A percentile compares a stretch with the other conserved stretches of the same genome.
phyloP scores from a whole-genome alignment of 2,888 invertebrate genomes.

The Drosophila prolongata region DNA sequence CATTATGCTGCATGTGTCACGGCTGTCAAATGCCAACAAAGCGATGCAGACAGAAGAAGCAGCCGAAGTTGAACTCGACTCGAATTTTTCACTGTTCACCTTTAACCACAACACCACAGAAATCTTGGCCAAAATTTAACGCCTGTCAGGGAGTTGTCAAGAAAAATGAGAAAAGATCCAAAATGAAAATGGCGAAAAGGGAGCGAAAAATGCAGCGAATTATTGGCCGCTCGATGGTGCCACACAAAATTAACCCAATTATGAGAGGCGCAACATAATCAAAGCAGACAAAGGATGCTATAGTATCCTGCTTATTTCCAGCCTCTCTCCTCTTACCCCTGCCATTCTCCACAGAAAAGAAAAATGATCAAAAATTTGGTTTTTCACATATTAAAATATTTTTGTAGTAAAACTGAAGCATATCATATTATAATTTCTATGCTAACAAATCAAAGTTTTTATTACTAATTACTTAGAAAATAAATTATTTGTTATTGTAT shows the following conservation, averaged over 20 bases:
- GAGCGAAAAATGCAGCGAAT: conserved; percentile 21
- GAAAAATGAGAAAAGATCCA: conserved; percentile 21
- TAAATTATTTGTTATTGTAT: too few relatives aligned
- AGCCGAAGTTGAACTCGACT: conserved; percentile 28
- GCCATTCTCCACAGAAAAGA: background rate
- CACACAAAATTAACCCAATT: conserved; percentile 78
- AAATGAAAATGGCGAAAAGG: conserved; percentile 22
- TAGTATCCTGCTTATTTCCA: conserved; percentile 28
- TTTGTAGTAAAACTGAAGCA: too few relatives aligned
- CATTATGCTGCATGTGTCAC: conserved; percentile 53
- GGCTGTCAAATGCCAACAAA: conserved; percentile 44
- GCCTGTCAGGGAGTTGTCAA: conserved; percentile 54
- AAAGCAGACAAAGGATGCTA: conserved; percentile 64
- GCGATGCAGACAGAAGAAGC: conserved; percentile 17
- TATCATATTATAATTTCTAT: too few relatives aligned
- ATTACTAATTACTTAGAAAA: too few relatives aligned
- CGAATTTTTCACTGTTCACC: conserved; percentile 46
- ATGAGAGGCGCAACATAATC: conserved; percentile 75
- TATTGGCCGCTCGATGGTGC: conserved; percentile 53
- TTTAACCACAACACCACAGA: conserved; percentile 30
- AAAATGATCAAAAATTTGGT: too few relatives aligned
- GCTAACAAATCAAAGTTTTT: too few relatives aligned
- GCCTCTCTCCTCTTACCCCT: background rate
- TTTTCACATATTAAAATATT: too few relatives aligned
- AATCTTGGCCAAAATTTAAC: conserved; percentile 41